Conservation (phyloP, 2,888 invertebrate species). For the Chouioia cunea region DNA sequence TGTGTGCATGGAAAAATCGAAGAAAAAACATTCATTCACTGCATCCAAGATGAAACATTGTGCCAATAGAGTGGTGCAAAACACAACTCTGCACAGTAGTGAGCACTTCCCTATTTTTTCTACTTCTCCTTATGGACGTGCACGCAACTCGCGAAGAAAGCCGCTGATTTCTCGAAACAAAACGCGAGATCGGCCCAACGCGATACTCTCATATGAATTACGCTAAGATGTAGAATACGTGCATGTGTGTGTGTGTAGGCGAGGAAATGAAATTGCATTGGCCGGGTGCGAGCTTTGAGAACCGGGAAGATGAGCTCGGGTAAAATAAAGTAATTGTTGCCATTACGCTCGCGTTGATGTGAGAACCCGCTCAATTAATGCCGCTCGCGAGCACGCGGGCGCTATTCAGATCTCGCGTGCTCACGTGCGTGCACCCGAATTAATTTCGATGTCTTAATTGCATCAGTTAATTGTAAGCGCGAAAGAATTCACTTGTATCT, state of each 20-base stretch:
- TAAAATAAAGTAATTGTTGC: slow-evolving; percentile 43
- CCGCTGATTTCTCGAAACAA: slow-evolving; percentile 28
- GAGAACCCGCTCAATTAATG: slow-evolving; percentile 67
- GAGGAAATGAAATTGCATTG: slow-evolving; percentile 35
- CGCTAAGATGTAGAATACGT: too few species aligned
- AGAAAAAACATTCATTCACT: slow-evolving; percentile 6
- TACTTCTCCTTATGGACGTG: too few species aligned
- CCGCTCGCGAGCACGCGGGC: slow-evolving; percentile 39
- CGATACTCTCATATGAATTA: slow-evolving; percentile 5
- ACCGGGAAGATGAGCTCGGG: slow-evolving; percentile 47
- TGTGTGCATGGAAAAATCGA: too few species aligned
- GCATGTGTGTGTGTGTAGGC: background rate
- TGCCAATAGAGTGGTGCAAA: slow-evolving; percentile 16
- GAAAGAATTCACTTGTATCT: background rate
- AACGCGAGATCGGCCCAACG: slow-evolving; percentile 20
- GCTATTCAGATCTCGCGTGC: slow-evolving; percentile 58
- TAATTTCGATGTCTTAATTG: slow-evolving; percentile 68
- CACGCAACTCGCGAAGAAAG: background rate
- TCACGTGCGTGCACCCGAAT: slow-evolving; percentile 56
- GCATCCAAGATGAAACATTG: slow-evolving; percentile 20
- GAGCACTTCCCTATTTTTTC: too few species aligned
- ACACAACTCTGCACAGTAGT: too few species aligned
- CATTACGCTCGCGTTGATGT: slow-evolving; percentile 52
- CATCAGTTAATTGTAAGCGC: slow-evolving; percentile 65
- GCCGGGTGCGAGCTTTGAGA: slow-evolving; percentile 29